A percentile compares a stretch with the other conserved stretches of the same genome.
These are phyloP conservation scores for Accipiter virgatus DNA, from an alignment of 2,113 vertebrate species.

Conservation along the genomic window DNA sequence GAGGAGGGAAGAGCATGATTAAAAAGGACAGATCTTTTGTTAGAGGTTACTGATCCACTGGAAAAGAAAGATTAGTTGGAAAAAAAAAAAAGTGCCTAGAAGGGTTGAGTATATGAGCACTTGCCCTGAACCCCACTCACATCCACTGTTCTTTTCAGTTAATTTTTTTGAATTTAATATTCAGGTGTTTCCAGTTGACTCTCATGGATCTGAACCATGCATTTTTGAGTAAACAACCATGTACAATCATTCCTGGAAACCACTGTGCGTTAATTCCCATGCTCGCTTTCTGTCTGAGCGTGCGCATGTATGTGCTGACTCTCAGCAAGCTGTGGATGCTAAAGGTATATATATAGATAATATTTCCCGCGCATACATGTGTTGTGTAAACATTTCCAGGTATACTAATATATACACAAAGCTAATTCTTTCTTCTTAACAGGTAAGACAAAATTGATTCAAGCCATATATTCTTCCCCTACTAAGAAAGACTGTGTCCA, in stretches of 20 bases:
- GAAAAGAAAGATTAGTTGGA: conserved; percentile 3
- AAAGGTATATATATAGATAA: accelerated
- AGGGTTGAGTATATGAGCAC: background rate
- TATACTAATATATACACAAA: background rate
- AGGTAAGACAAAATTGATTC: background rate
- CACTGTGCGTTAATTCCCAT: background rate
- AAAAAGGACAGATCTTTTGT: conserved; percentile 80
- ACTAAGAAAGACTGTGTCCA: background rate
- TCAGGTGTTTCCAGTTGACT: background rate
- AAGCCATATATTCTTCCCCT: background rate
- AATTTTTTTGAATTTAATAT: background rate
- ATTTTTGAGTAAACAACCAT: background rate
- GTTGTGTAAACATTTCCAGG: background rate
- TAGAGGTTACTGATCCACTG: conserved; percentile 72
- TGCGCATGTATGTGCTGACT: background rate
- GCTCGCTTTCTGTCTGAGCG: background rate
- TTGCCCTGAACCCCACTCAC: background rate
- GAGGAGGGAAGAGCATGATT: conserved; percentile 73
- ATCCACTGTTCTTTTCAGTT: background rate
- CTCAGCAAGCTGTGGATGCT: background rate
- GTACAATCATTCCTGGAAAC: background rate
- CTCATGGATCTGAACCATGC: accelerated
- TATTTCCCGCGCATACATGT: accelerated
- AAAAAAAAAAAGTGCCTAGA: background rate
- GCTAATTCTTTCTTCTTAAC: background rate